Evolutionary conservation across 2,113 vertebrate species (phyloP), one percentile per base, ranked within the genome.

Genomic region (Bombycilla garrulus): DNA sequence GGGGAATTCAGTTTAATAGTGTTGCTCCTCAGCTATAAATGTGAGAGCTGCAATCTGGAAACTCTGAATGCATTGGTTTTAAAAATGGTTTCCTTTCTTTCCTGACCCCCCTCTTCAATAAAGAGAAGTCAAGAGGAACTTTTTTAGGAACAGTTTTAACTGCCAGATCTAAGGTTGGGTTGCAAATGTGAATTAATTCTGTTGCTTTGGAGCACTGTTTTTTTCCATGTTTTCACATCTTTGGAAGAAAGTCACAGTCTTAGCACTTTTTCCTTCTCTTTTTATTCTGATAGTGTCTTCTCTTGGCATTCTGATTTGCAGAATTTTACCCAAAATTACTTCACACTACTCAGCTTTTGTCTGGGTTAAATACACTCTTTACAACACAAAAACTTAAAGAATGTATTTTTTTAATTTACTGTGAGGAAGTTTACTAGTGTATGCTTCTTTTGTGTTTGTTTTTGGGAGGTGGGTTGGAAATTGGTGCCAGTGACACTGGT

Each of bases 21-120:
- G 50, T 69, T 83, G 14, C 50, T 89, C 33, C 16, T 95, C 67
- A 25, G 42, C 53, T 47, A 2, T 56, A 50, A 42, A 62, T 64
- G 22, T 3, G 24, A 66, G 62, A 57, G 31, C 64, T 86, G 42
- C 45, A 42, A 38, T 79, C 51, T 58, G 36, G 60, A 89, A 95
- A 77, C 14, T 26, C 25, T 50, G 31, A 86, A 51, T 15, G 15
- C 16, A 9, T 4, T 57, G 12, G 9, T 38, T 74, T 84, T 67
- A 47, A 64, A 89, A 79, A n/a, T 35, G 19, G 2, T 69, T 85
- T 77, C 15, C 33, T 72, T 60, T 78, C 23, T 83, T 81, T 54
- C 33, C 22, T 0, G 3, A 67, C 9, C 4, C 2, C 2, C 10
- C 19, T 61, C 8, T 26, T 83, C 35, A 62, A 2, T 66, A 70